A percentile compares a stretch with the other conserved stretches of the same genome.
These are phyloP conservation scores for Frankliniella intonsa DNA, from an alignment of 2,888 invertebrate genomes.

Conservation along the genomic window DNA sequence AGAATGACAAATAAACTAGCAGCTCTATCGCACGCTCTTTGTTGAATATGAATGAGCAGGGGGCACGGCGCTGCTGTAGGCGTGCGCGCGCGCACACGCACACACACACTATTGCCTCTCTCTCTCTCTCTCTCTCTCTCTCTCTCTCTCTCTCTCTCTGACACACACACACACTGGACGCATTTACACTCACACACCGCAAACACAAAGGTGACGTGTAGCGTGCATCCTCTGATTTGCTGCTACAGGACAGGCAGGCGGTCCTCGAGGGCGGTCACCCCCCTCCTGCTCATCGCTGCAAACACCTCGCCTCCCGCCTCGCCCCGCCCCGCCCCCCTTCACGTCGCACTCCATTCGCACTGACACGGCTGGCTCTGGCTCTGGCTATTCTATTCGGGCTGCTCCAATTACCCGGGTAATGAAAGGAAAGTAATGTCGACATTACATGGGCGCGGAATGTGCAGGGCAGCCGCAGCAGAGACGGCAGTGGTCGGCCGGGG, in stretches of 20 bases:
- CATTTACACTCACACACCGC: too few species aligned
- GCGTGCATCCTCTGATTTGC: too few species aligned
- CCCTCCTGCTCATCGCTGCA: too few species aligned
- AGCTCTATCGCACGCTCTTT: neutral
- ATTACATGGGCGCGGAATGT: neutral
- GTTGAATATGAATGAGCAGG: conserved; percentile 1
- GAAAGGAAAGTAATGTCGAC: neutral
- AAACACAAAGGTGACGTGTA: too few species aligned
- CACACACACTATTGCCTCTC: too few species aligned
- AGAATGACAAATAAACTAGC: neutral
- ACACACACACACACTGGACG: too few species aligned
- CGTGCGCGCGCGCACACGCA: too few species aligned
- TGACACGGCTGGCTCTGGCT: neutral
- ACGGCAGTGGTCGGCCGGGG: neutral
- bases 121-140: too few species aligned
- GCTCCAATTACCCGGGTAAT: neutral
- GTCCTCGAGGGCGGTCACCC: too few species aligned
- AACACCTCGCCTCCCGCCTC: neutral
- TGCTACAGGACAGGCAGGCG: too few species aligned
- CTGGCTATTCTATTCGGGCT: neutral
- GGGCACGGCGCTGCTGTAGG: neutral
- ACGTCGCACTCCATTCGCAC: neutral
- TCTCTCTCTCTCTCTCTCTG: too few species aligned
- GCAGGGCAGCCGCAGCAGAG: neutral
- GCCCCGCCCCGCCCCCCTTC: neutral